Base-by-base conservation (phyloP, 2,888 invertebrate species). In the Sesia bembeciformis region DNA sequence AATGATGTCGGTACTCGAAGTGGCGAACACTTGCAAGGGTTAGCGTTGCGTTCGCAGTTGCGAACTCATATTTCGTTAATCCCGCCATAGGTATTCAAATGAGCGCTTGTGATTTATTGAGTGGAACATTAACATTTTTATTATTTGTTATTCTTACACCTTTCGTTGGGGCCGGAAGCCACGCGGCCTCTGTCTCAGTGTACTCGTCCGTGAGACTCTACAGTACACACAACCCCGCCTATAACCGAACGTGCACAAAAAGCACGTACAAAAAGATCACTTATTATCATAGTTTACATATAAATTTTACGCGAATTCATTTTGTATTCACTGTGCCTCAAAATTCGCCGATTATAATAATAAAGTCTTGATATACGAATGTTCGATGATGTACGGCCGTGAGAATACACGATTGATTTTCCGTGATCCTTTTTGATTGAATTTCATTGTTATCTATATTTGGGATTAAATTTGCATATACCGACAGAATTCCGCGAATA, bases 71-170 rank as follows among this genome's bases (percentile, higher is more conserved):
- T 81, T 83, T 79, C 77, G 78, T 83, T 88, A 86, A 88, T 87
- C 86, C 81, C 74, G 71, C 77, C 69, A 87, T 85, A 84, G 74
- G 84, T 84, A 89, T 89, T 86, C 87, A 89, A 88, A 90, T 89
- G 87, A 89, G 86, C 73, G 68, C 81, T 81, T 84, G 85, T 90
- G 90, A 90, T 90, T 90, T 90, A 90, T 90, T 87, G 90, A 90
- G 90, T 90, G 90, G 90, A 88, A 87, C 85, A 90, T 90, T 90
- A 83, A 81, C 90, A 90, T 90, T 89, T 90, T 90, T 89, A 90
- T 90, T 90, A 90, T 90, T 90, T 90, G 90, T 90, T 90, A 90
- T 90, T 90, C 84, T 90, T 89, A 81, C 83, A 84, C 83, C 82
- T 84, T 83, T 81, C 74, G 74, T 65, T 76, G 71, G 84, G 87